Conservation (phyloP, 2,113 vertebrate species). For the Haliaeetus leucogaster region DNA sequence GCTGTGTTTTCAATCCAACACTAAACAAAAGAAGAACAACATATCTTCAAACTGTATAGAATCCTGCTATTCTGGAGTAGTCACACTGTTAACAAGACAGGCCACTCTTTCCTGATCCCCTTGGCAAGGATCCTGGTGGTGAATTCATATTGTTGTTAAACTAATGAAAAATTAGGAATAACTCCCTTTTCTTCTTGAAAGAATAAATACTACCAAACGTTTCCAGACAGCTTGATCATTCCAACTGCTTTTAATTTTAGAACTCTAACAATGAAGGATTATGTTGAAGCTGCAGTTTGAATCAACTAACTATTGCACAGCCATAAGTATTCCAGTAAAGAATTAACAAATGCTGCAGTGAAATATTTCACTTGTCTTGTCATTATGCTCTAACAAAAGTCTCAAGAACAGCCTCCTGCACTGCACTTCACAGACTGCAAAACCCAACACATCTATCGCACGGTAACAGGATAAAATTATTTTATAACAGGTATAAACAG, state of each 20-base stretch:
- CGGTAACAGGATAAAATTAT: too few species aligned
- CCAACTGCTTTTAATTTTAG: not conserved
- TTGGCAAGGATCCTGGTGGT: not conserved
- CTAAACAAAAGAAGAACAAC: slow-evolving; percentile 71
- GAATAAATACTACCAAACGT: not conserved
- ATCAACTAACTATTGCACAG: not conserved
- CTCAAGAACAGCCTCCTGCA: not conserved
- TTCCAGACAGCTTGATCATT: not conserved
- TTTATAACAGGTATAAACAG: not conserved
- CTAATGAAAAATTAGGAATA: not conserved
- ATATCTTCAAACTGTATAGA: not conserved
- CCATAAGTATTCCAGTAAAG: not conserved
- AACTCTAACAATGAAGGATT: not conserved
- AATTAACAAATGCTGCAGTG: not conserved
- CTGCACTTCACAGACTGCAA: not conserved
- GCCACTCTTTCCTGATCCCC: not conserved
- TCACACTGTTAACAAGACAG: not conserved
- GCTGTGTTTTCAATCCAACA: slow-evolving; percentile 96
- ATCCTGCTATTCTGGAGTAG: not conserved
- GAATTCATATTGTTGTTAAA: not conserved
- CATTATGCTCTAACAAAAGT: not conserved
- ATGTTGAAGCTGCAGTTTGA: not conserved
- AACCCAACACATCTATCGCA: not conserved
- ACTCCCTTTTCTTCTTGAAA: not conserved
- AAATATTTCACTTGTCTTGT: not conserved